Conservation (phyloP, 2,888 invertebrate genomes). For the Pseudanteris insignis region DNA sequence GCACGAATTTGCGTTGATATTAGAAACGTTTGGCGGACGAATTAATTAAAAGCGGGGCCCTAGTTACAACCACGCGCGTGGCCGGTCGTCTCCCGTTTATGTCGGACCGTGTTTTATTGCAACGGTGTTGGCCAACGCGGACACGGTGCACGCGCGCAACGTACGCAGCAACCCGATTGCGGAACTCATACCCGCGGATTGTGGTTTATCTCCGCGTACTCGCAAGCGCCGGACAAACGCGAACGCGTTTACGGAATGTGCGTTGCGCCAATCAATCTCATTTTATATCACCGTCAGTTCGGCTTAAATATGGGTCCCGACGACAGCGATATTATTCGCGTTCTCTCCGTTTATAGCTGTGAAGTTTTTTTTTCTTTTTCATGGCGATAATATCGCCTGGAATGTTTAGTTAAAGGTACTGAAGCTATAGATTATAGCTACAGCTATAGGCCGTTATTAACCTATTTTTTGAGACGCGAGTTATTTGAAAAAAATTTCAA, state of each 20-base stretch:
- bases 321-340: slow-evolving; percentile 24
- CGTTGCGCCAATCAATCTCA: slow-evolving; percentile 37
- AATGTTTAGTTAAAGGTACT: no score
- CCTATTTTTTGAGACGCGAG: no score
- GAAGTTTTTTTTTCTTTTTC: no score
- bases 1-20: slow-evolving; percentile 64
- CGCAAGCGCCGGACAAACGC: slow-evolving; percentile 34
- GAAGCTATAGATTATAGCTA: no score
- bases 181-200: slow-evolving; percentile 41
- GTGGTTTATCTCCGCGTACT: slow-evolving; percentile 43
- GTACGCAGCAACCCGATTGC: slow-evolving; percentile 25
- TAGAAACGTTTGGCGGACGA: slow-evolving; percentile 63
- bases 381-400: no score
- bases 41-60: slow-evolving; percentile 64
- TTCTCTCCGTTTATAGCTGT: slow-evolving; percentile 5
- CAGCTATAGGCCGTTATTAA: no score
- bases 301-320: no score
- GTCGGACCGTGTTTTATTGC: not conserved
- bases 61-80: no score
- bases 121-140: not conserved
- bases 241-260: slow-evolving; percentile 43
- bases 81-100: slow-evolving; percentile 1
- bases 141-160: slow-evolving; percentile 14
- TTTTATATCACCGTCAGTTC: no score
- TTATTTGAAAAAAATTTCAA: no score